Base-by-base conservation (phyloP, 1,140 invertebrate genomes). In the Drosophila subpulchrella region DNA sequence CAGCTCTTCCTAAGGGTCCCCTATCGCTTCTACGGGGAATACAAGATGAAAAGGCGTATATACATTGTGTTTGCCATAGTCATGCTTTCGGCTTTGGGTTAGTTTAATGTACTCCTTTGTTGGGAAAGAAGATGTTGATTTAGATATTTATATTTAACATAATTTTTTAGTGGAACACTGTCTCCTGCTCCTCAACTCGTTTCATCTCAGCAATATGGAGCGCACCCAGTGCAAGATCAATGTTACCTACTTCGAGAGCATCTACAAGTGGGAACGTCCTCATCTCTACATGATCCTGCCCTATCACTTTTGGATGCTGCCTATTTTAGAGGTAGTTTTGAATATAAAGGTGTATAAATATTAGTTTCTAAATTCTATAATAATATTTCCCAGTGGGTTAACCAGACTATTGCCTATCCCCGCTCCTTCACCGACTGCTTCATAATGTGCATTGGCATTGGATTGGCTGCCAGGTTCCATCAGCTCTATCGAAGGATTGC, bases 371-470 rank as follows among this genome's bases (percentile, higher is more conserved):
- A 24, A 3, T 8, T n/a, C 27, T n/a, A 13, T 34, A 20, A 32
- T 46, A 10, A 36, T 7, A n/a, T 44, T 24, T 53, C 11, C 1
- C 17, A 91, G 88, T 92, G 81, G 78, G 58, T 91, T 15, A 92
- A 92, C 54, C 32, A 91, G 46, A 91, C 90, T 0, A 83, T 92
- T 53, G 91, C 91, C n/a, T 92, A 91, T 73, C 81, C 86, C 0
- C 84, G 86, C 4, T 82, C 90, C 20, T 92, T 92, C 34, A 95
- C 94, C 13, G 95, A 95, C 75, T 77, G 95, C 5, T 95, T 95
- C 36, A 93, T 95, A 3, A 95, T 95, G 91, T 81, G 95, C 83
- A 93, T 95, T 82, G 93, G 92, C 61, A 91, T 94, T 34, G 94
- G 94, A 6, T 67, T 95, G 44, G 93, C 93, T 0, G 91, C 93